Evolutionary conservation across 2,888 invertebrate species (phyloP), one percentile per base, ranked within the genome.

Genomic region (Trissolcus japonicus): DNA sequence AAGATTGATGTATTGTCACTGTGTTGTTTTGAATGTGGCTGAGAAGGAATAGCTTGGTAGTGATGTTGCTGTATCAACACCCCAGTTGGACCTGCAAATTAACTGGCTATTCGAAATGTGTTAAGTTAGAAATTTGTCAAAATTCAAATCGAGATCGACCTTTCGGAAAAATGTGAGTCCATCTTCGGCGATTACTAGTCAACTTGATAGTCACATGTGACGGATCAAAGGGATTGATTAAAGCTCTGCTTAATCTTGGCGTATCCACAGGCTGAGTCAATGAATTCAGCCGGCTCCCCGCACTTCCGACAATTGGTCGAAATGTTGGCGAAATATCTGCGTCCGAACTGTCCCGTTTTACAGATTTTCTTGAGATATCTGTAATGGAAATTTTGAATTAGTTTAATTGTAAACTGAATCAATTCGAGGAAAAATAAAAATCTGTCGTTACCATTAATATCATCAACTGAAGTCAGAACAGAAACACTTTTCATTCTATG

Each of bases 111-210:
- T 46, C 4, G 6, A 16, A 9, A 6, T 46, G 6, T 16, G 6
- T 41, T 41, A 46, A 46, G 6, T 46, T 46, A 46, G 7, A 16
- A 14, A 46, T 14, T 0, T 1, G 9, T 16, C n/a, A 46, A 46
- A 46, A 46, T 46, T 14, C 3, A 6, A 46, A 46, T 2, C 1
- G 11, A 16, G 17, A 56, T n/a, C n/a, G 66, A 93, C 94, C 94
- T 91, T 96, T 96, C 1, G 99, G 99, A 89, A 99, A 99, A 83
- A 98, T 98, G 89, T 99, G 99, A 0, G 98, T 98, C 99, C 99
- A 99, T 68, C 99, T 92, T 40, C 98, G 91, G 56, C 98, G 91
- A 89, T 98, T 98, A 61, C 98, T 98, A 0, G 98, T 98, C 55
- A 98, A 90, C 89, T 98, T 98, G 80, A 98, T 97, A 40, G 97